A percentile compares a stretch with the other conserved stretches of the same genome.
Conservation (phyloP, 1,140 invertebrate genomes). For the Drosophila takahashii region DNA sequence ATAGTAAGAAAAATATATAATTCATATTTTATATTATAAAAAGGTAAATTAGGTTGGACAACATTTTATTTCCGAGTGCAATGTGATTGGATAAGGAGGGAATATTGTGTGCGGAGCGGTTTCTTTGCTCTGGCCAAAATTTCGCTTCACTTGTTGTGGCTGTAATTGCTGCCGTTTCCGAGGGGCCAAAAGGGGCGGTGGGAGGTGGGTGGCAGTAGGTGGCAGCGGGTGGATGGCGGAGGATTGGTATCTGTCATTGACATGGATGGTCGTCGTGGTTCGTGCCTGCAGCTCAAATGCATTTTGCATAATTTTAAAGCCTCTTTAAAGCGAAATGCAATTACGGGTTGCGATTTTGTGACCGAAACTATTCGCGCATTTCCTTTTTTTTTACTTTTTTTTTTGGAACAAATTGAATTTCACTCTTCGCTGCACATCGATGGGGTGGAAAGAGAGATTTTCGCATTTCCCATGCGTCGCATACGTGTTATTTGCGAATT, state of each 20-base stretch:
- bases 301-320: slow-evolving; percentile 71
- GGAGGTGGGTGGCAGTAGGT: background rate
- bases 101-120: background rate
- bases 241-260: slow-evolving; percentile 64
- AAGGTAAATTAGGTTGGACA: background rate
- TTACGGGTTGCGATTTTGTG: slow-evolving; percentile 45
- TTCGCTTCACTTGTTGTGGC: slow-evolving; percentile 56
- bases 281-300: slow-evolving; percentile 68
- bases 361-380: slow-evolving; percentile 38
- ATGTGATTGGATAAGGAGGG: background rate
- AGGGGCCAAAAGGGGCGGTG: slow-evolving; percentile 5
- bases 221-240: background rate
- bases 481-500: slow-evolving; percentile 64
- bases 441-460: background rate
- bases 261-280: slow-evolving; percentile 60
- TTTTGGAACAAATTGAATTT: slow-evolving; percentile 68
- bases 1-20: background rate
- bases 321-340: slow-evolving; percentile 59
- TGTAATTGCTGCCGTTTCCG: slow-evolving; percentile 31
- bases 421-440: slow-evolving; percentile 33
- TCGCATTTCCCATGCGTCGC: slow-evolving; percentile 40
- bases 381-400: slow-evolving; percentile 3
- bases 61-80: slow-evolving; percentile 2
- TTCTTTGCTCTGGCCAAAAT: slow-evolving; percentile 42
- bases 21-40: background rate